Evolutionary conservation across 23 tunicate species (phyloP), one percentile per base, ranked within the genome.

Genomic region (Diplosoma virens): DNA sequence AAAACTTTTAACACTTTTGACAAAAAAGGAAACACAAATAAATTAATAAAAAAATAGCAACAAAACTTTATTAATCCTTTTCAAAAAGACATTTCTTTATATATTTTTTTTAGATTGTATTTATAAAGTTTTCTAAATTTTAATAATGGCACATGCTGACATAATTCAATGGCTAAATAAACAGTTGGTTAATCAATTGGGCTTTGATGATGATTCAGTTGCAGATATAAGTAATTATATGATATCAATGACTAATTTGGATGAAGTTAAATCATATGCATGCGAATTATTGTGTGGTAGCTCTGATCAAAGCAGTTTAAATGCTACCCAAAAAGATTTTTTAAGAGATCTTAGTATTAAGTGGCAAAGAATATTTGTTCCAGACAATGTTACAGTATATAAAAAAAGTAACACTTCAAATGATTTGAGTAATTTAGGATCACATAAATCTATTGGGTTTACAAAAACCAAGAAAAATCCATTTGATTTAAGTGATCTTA

Each of bases 341-440:
- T 20, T 79, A 2, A 37, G 76, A 31, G 74, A 78, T 30, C 54
- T 65, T 24, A 25, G 3, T 16, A 4, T 64, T 26, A 47, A 48
- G 34, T 82, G 87, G 87, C 81, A 82, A 48, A 74, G 55, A 74
- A 18, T 48, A 6, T 46, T 41, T 9, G 81, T 65, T 30, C 87
- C 87, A 22, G 96, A 89, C 6, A 82, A 77, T 71, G 79, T 89
- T 33, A 78, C 63, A 17, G 88, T 82, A 17, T 89, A 89, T 50
- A 78, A 55, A 71, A 83, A 83, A 67, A 81, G 67, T 71, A 65
- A 71, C 7, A 32, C 36, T 18, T 0, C 24, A 0, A 45, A 45
- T 16, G 35, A 29, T 4, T 61, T 27, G 6, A 61, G n/a, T 29
- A 67, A 67, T 16, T 9, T 11, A 36, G 37, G 37, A 37, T 6